Conservation (phyloP, 2,888 invertebrate species). For the Drosophila yooni region DNA sequence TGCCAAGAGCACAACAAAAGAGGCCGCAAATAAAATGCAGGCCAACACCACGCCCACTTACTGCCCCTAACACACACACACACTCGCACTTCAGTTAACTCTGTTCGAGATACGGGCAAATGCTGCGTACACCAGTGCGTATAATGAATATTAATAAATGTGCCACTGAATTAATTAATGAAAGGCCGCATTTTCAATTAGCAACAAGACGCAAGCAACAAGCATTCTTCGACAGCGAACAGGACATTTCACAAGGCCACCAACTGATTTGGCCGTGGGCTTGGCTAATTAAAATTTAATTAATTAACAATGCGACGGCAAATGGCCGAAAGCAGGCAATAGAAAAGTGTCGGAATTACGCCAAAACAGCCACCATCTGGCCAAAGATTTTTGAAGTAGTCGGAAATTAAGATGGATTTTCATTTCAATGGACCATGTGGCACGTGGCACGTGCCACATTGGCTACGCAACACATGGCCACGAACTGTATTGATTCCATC, state of each 20-base stretch:
- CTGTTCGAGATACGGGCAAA: neutral
- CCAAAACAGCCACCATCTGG: slow-evolving; percentile 57
- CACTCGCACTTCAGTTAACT: neutral
- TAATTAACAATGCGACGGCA: slow-evolving; percentile 68
- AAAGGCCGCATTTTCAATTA: slow-evolving; percentile 65
- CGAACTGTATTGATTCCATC: slow-evolving; percentile 45
- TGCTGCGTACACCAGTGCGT: slow-evolving; percentile 56
- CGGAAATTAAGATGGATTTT: slow-evolving; percentile 42
- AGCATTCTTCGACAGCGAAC: slow-evolving; percentile 46
- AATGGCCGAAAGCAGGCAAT: slow-evolving; percentile 34
- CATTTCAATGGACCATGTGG: slow-evolving; percentile 31
- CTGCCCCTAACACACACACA: neutral
- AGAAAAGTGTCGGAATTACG: slow-evolving; percentile 39
- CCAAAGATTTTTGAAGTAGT: slow-evolving; percentile 25
- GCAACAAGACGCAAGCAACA: slow-evolving; percentile 44
- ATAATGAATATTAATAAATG: slow-evolving; percentile 78
- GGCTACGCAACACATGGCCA: slow-evolving; percentile 67
- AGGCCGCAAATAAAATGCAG: slow-evolving; percentile 58
- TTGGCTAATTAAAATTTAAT: slow-evolving; percentile 74
- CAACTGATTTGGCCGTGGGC: slow-evolving; percentile 21
- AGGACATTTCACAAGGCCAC: slow-evolving; percentile 60
- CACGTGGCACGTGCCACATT: slow-evolving; percentile 35
- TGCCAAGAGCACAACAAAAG: slow-evolving; percentile 59
- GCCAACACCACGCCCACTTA: slow-evolving; percentile 38
- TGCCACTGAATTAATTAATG: slow-evolving; percentile 67